Conservation (phyloP, 2,797 vertebrate species). For the Numenius phaeopus region DNA sequence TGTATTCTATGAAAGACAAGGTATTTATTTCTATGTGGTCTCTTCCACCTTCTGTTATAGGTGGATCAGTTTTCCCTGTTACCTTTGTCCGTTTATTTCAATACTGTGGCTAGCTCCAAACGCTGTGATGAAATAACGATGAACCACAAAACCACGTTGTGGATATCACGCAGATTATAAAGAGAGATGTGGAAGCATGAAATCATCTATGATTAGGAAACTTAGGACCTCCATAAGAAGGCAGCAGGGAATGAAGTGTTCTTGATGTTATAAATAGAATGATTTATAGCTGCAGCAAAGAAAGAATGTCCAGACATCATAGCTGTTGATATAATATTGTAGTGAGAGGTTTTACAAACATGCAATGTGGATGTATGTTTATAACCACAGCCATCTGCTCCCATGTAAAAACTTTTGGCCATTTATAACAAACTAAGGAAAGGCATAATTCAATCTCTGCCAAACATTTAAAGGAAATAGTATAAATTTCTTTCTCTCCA, state of each 20-base stretch:
- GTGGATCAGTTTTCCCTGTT: background rate
- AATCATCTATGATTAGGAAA: background rate
- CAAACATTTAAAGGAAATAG: background rate
- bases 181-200: background rate
- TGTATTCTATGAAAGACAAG: background rate
- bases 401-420: background rate
- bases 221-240: background rate
- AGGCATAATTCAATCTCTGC: background rate
- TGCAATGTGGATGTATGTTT: accelerated
- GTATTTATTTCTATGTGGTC: accelerated
- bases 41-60: background rate
- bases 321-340: background rate
- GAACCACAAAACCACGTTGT: background rate
- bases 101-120: background rate
- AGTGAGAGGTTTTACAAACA: background rate
- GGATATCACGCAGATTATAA: background rate
- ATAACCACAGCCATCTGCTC: background rate
- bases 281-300: background rate
- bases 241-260: background rate
- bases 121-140: background rate
- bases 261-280: background rate
- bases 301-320: background rate
- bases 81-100: background rate
- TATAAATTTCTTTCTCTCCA: background rate
- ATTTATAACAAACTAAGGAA: background rate